Percentiles rank a stretch among this genome's conserved stretches.
Conservation (phyloP, 2,888 invertebrate species). For the Orthonychiurus folsomi region DNA sequence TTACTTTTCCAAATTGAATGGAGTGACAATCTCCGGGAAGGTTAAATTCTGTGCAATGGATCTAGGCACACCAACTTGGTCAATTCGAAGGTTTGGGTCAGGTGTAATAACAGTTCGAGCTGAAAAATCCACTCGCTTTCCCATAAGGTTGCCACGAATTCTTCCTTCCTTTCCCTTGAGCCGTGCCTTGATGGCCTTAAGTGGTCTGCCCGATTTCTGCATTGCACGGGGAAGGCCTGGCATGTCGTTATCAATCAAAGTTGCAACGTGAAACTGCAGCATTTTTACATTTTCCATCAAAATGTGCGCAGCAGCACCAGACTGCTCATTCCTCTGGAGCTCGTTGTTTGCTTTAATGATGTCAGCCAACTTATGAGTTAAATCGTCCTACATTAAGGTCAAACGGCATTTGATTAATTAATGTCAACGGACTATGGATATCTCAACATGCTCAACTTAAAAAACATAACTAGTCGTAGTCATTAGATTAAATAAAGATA, state of each 20-base stretch:
- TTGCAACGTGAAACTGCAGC: slow-evolving; percentile 97
- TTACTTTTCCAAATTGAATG: slow-evolving; percentile 93
- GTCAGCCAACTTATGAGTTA: slow-evolving; percentile 96
- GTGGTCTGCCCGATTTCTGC: slow-evolving; percentile 97
- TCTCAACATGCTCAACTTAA: not conserved
- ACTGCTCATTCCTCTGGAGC: slow-evolving; percentile 83
- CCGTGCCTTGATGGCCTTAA: slow-evolving; percentile 94
- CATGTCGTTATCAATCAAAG: slow-evolving; percentile 96
- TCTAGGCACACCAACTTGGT: slow-evolving; percentile 94
- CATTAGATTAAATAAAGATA: no score
- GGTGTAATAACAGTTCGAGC: slow-evolving; percentile 98
- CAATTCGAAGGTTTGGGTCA: slow-evolving; percentile 87
- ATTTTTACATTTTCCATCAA: slow-evolving; percentile 93
- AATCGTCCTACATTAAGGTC: slow-evolving; percentile 67
- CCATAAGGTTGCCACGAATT: slow-evolving; percentile 98
- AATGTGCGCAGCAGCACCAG: slow-evolving; percentile 95
- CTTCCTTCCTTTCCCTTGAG: slow-evolving; percentile 97
- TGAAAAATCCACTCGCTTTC: slow-evolving; percentile 98
- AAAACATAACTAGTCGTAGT: not conserved
- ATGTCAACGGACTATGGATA: not conserved
- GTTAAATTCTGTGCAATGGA: slow-evolving; percentile 98
- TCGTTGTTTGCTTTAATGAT: slow-evolving; percentile 98
- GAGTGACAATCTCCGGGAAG: slow-evolving; percentile 97
- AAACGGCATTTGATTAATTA: no score
- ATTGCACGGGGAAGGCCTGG: slow-evolving; percentile 95